Percentiles rank a stretch among this genome's conserved stretches.
These are phyloP conservation scores for Girardinichthys multiradiatus DNA, from an alignment of 2,113 vertebrate species.

Conservation along the genomic window DNA sequence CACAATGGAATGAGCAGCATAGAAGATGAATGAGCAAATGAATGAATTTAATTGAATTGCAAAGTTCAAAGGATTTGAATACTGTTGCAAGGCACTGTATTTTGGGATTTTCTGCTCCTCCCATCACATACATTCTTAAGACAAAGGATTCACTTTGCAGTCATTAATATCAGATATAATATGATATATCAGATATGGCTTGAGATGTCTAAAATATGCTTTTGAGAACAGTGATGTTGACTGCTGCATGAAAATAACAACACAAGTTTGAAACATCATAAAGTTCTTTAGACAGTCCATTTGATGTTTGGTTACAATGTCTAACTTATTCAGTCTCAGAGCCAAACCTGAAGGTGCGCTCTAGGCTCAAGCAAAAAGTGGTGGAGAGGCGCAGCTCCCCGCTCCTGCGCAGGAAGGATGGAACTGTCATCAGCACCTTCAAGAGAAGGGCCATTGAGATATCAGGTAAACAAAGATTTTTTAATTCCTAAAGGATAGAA, in stretches of 20 bases:
- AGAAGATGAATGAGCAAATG: too few species aligned
- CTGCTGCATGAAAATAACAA: neutral
- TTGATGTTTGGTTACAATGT: slow-evolving; percentile 11
- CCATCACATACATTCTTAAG: too few species aligned
- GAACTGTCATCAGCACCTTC: slow-evolving; percentile 93
- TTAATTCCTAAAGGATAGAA: neutral
- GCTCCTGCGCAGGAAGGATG: slow-evolving; percentile 90
- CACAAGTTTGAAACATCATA: too few species aligned
- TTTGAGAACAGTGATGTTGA: neutral
- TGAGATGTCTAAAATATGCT: too few species aligned
- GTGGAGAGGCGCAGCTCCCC: slow-evolving; percentile 94
- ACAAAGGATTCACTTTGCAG: too few species aligned
- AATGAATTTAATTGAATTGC: too few species aligned
- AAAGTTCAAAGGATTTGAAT: too few species aligned
- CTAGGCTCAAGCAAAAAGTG: slow-evolving; percentile 96
- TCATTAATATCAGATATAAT: too few species aligned
- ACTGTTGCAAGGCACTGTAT: too few species aligned
- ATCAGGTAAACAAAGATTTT: slow-evolving; percentile 57
- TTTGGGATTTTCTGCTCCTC: too few species aligned
- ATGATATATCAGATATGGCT: too few species aligned
- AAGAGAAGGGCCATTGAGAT: slow-evolving; percentile 88
- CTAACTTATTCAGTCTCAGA: slow-evolving; percentile 84
- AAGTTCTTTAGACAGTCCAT: neutral
- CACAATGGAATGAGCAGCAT: too few species aligned
- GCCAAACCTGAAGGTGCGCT: slow-evolving; percentile 96